These are phyloP conservation scores for Sinocyclocheilus anshuiensis DNA, from an alignment of 2,113 vertebrate genomes.

Conservation along the genomic window DNA sequence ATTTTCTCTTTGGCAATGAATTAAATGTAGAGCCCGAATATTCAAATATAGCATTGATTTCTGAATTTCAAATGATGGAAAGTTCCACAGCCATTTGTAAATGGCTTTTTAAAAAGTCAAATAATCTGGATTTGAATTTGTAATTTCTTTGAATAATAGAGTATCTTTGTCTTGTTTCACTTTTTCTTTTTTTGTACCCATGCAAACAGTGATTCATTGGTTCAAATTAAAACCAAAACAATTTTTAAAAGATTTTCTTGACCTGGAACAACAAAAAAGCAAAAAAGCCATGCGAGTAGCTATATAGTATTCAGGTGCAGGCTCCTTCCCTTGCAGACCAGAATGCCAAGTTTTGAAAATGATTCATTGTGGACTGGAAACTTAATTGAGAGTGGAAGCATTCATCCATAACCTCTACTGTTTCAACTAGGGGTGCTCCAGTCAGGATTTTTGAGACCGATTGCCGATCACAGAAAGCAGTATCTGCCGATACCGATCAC, in stretches of 20 bases:
- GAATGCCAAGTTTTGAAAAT: not conserved
- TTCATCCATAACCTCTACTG: not conserved
- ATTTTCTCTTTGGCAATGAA: not conserved
- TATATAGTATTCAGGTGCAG: not conserved
- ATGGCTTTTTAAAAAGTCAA: not conserved
- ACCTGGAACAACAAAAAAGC: not conserved
- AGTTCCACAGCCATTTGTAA: not conserved
- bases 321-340: not conserved
- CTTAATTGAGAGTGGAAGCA: not conserved
- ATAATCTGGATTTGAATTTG: not conserved
- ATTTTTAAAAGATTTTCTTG: not conserved
- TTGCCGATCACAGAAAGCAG: too few species aligned
- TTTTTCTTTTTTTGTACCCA: not conserved
- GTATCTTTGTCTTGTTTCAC: not conserved
- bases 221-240: too few species aligned
- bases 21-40: not conserved
- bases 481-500: too few species aligned
- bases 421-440: not conserved
- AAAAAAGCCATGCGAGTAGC: not conserved
- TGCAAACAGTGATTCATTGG: not conserved
- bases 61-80: slow-evolving; percentile 23
- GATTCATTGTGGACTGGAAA: not conserved
- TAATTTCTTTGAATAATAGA: not conserved
- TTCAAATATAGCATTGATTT: not conserved
- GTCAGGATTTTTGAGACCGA: too few species aligned